Base-by-base conservation (phyloP, 2,113 vertebrate genomes). In the Laterallus jamaicensis region DNA sequence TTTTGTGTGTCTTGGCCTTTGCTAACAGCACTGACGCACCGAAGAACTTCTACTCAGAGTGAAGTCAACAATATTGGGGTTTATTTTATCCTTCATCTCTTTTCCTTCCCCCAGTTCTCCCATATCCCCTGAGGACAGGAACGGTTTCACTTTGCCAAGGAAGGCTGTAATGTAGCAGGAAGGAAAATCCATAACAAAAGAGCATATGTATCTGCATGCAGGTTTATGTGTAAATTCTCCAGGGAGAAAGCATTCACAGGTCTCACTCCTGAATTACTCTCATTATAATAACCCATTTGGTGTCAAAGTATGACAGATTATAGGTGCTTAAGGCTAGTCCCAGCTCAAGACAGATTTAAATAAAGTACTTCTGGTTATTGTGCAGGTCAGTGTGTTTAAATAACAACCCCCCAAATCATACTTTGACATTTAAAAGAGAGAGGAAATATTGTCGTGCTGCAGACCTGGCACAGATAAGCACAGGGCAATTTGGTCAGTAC, bases 321-420 rank as follows among this genome's bases (percentile, higher is more conserved):
- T 93, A 93, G 93, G 55, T 50, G 85, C 88, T 94, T 96, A 95
- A 86, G 37, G 81, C 96, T 90, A 87, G 88, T 93, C 93, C 49
- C 83, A 77, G 42, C 95, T 92, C 67, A 86, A 97, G 92, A 93
- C 86, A 80, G 56, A 86, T 96, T 96, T 94, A 96, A 95, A 93
- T 95, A 68, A 96, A 82, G 94, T 96, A 94, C 93, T 92, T 95
- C 86, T 96, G 89, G 93, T 92, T 96, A 80, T 95, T 95, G 94
- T 97, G 88, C 88, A 90, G 97, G 95, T 95, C 95, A 86, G 64
- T 84, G 32, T 95, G 95, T 96, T 97, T 97, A 97, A 91, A 93
- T 96, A 92, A 92, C 94, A 96, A 81, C 82, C 88, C 82, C 74
- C 76, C 96, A 90, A 79, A 87, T 95, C 95, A 91, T 83, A 85